Conservation (phyloP, 2,888 invertebrate genomes). For the Peribatodes rhomboidaria region DNA sequence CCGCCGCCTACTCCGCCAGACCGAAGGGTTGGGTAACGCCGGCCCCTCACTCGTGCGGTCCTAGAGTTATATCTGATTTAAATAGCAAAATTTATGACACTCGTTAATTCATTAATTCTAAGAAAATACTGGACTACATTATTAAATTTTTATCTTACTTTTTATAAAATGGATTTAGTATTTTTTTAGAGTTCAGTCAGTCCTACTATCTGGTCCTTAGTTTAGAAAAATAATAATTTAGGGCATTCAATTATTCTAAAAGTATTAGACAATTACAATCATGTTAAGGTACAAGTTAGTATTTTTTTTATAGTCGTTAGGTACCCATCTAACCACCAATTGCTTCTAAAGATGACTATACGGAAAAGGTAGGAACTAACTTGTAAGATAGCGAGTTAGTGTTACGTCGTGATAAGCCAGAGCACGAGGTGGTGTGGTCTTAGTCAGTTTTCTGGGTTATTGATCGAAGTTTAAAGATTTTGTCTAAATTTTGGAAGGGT, state of each 20-base stretch:
- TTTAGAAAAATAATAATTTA: no score
- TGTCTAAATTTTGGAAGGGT: not conserved
- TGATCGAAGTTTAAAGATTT: not conserved
- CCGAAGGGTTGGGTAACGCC: slow-evolving; percentile 14
- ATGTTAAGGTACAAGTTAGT: no score
- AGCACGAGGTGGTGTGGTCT: not conserved
- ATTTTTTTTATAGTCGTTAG: no score
- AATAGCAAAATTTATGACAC: not conserved
- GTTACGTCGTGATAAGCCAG: not conserved
- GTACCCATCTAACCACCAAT: no score
- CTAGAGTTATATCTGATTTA: not conserved
- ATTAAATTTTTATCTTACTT: not conserved
- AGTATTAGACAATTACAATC: no score
- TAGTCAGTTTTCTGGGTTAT: not conserved
- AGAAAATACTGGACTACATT: not conserved
- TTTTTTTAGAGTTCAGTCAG: not conserved
- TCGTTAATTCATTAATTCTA: not conserved
- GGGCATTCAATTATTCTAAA: no score
- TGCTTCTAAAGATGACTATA: not conserved
- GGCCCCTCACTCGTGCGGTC: not conserved
- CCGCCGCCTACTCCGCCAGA: slow-evolving; percentile 17
- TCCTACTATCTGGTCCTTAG: no score
- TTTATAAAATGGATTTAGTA: no score
- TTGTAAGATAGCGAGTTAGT: not conserved
- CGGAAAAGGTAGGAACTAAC: not conserved